Evolutionary conservation across 2,797 vertebrate species (phyloP), one percentile per base, ranked within the genome.

Genomic region (Mormyrus hasselquistii): DNA sequence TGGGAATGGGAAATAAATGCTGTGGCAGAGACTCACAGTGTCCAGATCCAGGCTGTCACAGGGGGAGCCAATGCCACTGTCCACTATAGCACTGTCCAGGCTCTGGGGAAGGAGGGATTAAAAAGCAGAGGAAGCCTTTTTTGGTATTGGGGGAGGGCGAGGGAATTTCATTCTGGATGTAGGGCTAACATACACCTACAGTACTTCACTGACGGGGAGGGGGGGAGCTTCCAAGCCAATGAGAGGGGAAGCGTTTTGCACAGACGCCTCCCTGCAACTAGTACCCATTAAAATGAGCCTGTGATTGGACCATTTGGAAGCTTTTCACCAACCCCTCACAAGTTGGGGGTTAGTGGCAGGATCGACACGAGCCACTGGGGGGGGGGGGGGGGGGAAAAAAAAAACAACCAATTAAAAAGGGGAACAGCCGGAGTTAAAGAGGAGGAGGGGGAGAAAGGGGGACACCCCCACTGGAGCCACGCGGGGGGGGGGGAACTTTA

Each of bases 11-110:
- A 22, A 7, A n/a, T 19, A 6, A 34, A 53, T 5, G 10, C 44
- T 16, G 41, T 16, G 1, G 65, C 5, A 86, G 90, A 93, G 87
- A 95, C 97, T 94, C 94, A 94, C 96, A 12, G 94, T 90, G 29
- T 97, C 94, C 4, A 93, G 90, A 90, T 93, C 90, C 19, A 94
- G 93, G 16, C 94, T 92, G 41, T 91, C 92, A 93, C 93, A 95
- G 89, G 91, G 91, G 82, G 96, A 90, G 41, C 94, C 92, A 4
- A 93, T 92, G 86, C 94, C 96, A 88, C 96, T 97, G 90, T 97
- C 97, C 89, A 98, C 95, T 89, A 98, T 97, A 0, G 97, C 96
- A 0, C 96, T 97, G 94, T 98, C 97, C 83, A 97, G 94, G 91
- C 95, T 97, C 97, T 98, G 89, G 79, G 90, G 69, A 19, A 47